Base-by-base conservation (phyloP, 2,113 vertebrate genomes). In the Cynoglossus semilaevis region DNA sequence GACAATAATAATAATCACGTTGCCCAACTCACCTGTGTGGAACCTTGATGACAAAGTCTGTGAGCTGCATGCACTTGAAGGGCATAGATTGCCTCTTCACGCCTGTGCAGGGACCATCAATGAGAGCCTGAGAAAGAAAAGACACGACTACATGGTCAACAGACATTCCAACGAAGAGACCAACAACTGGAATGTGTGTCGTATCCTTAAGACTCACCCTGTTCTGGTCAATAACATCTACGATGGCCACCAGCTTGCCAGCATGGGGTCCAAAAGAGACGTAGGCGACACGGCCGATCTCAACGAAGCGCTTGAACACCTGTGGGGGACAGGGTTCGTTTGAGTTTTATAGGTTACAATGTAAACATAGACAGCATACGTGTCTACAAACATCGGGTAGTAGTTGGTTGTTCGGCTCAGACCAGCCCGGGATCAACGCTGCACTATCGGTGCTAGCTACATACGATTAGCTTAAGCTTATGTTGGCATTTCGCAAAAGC, bases 201-300 rank as follows among this genome's bases (percentile, higher is more conserved):
- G 2, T 1, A 0, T 15, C 6, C 15, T 1, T 2, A 15, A 1
- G 1, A 15, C 89, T 86, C 76, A 98, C 96, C 90, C 95, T 88
- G 0, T 98, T 98, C 72, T 98, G 96, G 81, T 98, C 95, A 44
- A 97, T 98, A n/a, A 99, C 95, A 76, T 98, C 96, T 7, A 99
- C 91, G 3, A 97, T 96, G 19, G 93, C 92, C 76, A 98, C 96
- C 84, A 97, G 86, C 79, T 97, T 97, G 72, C 95, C 95, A 7
- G 92, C 93, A 51, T 98, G 91, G 0, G 94, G 94, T 45, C 97
- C 97, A 1, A 98, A 98, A 45, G 94, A 92, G 56, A 98, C 14
- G 42, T 94, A 97, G 83, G 94, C 94, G 50, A 98, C 92, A 9
- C 95, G 91, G 90, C 96, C 96, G 0, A 98, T 94, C 91, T 98